phyloP scores from a whole-genome alignment of 2,888 invertebrate species.

The Epinotia brunnichana region DNA sequence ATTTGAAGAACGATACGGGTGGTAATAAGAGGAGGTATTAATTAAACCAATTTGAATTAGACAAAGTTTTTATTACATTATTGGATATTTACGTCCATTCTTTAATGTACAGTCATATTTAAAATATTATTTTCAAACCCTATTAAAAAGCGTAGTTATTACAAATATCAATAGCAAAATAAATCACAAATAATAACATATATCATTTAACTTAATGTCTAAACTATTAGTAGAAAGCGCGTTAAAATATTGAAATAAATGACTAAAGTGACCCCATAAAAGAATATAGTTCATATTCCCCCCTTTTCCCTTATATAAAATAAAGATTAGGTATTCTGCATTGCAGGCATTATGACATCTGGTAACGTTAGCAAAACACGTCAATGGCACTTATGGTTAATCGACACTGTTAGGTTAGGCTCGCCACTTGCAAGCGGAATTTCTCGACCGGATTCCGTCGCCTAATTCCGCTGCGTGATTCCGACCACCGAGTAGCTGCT shows the following conservation, averaged over 20 bases:
- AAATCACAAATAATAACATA: slow-evolving; percentile 19
- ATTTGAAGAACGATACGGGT: too few relatives aligned
- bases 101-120: slow-evolving; percentile 25
- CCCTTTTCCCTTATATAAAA: slow-evolving; percentile 5
- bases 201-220: slow-evolving; percentile 16
- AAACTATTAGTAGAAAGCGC: slow-evolving; percentile 35
- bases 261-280: slow-evolving; percentile 26
- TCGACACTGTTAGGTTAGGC: background rate
- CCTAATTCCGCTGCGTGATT: too few relatives aligned
- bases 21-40: background rate
- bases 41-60: slow-evolving; percentile 23
- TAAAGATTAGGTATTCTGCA: slow-evolving; percentile 22
- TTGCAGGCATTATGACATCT: slow-evolving; percentile 35
- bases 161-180: slow-evolving; percentile 29
- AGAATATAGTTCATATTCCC: slow-evolving; percentile 18
- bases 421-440: too few relatives aligned
- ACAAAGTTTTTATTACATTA: slow-evolving; percentile 38
- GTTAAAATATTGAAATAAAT: slow-evolving; percentile 39
- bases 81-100: slow-evolving; percentile 12
- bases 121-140: slow-evolving; percentile 16
- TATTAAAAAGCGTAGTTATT: slow-evolving; percentile 23
- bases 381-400: slow-evolving; percentile 45
- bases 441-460: too few relatives aligned
- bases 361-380: slow-evolving; percentile 45
- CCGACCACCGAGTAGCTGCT: too few relatives aligned